These are phyloP conservation scores for Auanema sp. DNA, from an alignment of 2,888 invertebrate species.

Conservation along the genomic window DNA sequence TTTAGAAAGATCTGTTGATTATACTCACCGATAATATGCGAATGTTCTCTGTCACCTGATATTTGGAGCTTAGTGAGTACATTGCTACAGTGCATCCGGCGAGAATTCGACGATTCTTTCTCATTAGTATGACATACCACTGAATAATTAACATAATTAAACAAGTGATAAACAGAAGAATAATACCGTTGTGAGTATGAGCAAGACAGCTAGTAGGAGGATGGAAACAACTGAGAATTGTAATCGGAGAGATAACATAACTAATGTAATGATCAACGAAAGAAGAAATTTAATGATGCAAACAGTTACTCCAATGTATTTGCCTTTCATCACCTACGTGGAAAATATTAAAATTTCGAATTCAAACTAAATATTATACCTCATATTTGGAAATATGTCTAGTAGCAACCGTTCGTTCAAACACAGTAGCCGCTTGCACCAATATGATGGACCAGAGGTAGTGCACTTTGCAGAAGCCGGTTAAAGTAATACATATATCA, in stretches of 20 bases:
- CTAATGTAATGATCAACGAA: constrained; percentile 4
- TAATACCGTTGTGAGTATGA: background rate
- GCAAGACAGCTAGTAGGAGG: background rate
- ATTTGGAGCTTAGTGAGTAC: constrained; percentile 17
- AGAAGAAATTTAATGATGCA: constrained; percentile 8
- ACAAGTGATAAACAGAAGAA: no score
- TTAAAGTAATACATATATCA: constrained; percentile 14
- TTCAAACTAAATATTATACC: background rate
- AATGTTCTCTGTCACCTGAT: constrained; percentile 20
- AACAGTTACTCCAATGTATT: background rate
- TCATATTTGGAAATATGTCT: constrained; percentile 18
- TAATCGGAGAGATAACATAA: constrained; percentile 7
- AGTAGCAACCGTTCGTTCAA: constrained; percentile 18
- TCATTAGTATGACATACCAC: constrained; percentile 12
- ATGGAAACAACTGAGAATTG: constrained; percentile 2
- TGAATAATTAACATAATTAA: no score
- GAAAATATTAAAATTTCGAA: background rate
- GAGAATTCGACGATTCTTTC: constrained; percentile 9
- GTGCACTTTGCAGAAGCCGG: constrained; percentile 16
- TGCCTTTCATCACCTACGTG: background rate
- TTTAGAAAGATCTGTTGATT: background rate
- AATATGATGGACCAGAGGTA: constrained; percentile 17
- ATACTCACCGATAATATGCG: constrained; percentile 11
- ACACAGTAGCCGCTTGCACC: constrained; percentile 14
- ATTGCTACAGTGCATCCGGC: constrained; percentile 11